Evolutionary conservation across 2,797 vertebrate genomes (phyloP).

Genomic region (Tenualosa ilisha): DNA sequence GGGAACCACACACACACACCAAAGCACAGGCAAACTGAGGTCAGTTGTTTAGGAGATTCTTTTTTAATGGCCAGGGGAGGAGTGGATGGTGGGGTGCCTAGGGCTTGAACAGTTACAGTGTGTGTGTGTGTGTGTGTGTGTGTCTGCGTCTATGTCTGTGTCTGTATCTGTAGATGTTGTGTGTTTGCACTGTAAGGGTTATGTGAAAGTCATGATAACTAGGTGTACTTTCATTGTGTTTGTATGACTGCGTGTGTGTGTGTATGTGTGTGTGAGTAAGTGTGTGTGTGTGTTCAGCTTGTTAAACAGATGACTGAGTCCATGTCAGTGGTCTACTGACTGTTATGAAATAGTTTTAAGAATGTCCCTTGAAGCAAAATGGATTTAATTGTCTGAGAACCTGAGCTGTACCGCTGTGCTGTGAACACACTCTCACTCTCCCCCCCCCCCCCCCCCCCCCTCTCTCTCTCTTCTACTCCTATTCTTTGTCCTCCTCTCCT

Average conservation of each 20-base stretch:
- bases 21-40: constrained; percentile 58
- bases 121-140: not conserved
- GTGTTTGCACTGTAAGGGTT: not conserved
- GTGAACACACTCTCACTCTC: not conserved
- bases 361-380: constrained; percentile 1
- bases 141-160: not conserved
- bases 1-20: not conserved
- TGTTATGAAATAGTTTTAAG: constrained; percentile 49
- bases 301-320: constrained; percentile 42
- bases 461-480: not conserved
- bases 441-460: not conserved
- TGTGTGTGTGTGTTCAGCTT: constrained; percentile 25
- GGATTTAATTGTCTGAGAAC: constrained; percentile 13
- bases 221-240: too few species aligned
- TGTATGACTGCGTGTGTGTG: not conserved
- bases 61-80: constrained; percentile 67
- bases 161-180: not conserved
- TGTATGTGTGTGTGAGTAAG: constrained; percentile 24
- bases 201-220: too few species aligned
- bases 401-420: not conserved
- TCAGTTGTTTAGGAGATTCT: constrained; percentile 77
- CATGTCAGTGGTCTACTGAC: not conserved
- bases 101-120: too few species aligned
- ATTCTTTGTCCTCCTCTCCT: constrained; percentile 17
- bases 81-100: constrained; percentile 55